Percentiles rank a stretch among this genome's conserved stretches.
Evolutionary conservation across 2,113 vertebrate species (phyloP).

Genomic region (Sus scrofa): DNA sequence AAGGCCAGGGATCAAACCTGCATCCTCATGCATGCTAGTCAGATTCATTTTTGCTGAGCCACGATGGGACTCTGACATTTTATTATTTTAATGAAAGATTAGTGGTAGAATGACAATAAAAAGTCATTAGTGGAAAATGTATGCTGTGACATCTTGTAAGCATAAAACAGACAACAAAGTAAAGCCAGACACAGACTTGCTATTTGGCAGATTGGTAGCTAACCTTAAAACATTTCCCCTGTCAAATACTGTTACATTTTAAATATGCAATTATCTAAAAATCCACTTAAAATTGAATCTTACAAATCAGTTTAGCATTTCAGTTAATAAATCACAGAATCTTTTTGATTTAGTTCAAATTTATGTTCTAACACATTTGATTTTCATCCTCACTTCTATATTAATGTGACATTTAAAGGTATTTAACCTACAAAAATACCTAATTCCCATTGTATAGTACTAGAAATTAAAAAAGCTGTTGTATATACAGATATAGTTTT

Average conservation of each 20-base stretch:
- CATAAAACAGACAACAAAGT: not conserved
- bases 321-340: not conserved
- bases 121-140: slow-evolving; percentile 43
- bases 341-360: slow-evolving; percentile 36
- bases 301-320: not conserved
- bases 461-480: slow-evolving; percentile 12
- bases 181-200: not conserved
- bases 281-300: slow-evolving; percentile 33
- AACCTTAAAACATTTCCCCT: slow-evolving; percentile 52
- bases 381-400: slow-evolving; percentile 61
- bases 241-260: slow-evolving; percentile 53
- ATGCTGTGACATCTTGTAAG: slow-evolving; percentile 46
- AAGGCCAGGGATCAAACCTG: no score
- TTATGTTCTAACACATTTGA: slow-evolving; percentile 14
- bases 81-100: not conserved
- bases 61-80: no score
- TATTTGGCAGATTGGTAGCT: slow-evolving; percentile 68
- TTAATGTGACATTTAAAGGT: slow-evolving; percentile 47
- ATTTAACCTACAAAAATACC: slow-evolving; percentile 36
- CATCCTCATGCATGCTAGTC: no score
- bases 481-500: not conserved
- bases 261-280: slow-evolving; percentile 59
- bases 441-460: slow-evolving; percentile 20
- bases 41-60: no score
- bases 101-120: slow-evolving; percentile 9